phyloP scores from a whole-genome alignment of 2,888 invertebrate species.

The Rhyacophila evoluta region DNA sequence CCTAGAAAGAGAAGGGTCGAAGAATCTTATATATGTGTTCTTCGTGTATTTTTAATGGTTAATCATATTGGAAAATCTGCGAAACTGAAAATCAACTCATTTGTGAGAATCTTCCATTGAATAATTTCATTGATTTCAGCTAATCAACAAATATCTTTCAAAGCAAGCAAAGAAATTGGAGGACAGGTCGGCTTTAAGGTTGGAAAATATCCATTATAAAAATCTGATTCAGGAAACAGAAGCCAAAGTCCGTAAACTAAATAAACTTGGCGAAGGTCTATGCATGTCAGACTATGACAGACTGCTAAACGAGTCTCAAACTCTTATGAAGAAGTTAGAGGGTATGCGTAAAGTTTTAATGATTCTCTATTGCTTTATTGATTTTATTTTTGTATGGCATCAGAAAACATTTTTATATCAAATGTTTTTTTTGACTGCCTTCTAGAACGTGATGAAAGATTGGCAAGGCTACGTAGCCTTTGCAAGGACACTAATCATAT shows the following conservation, averaged over 20 bases:
- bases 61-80: no score
- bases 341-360: no score
- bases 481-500: conserved; percentile 68
- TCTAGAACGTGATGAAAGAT: conserved; percentile 66
- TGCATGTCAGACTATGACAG: conserved; percentile 67
- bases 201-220: conserved; percentile 64
- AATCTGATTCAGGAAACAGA: conserved; percentile 65
- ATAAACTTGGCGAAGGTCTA: conserved; percentile 65
- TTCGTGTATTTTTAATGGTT: no score
- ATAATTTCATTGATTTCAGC: background rate
- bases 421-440: no score
- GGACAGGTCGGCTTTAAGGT: conserved; percentile 62
- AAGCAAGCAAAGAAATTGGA: conserved; percentile 64
- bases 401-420: no score
- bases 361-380: no score
- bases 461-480: conserved; percentile 64
- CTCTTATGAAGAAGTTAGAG: conserved; percentile 65
- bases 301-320: conserved; percentile 64
- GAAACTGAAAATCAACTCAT: no score
- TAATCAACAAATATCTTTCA: conserved; percentile 62
- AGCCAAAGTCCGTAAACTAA: conserved; percentile 61
- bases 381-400: no score
- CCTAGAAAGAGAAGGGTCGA: no score
- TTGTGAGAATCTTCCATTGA: no score
- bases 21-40: no score